Conservation (phyloP, 2,113 vertebrate genomes). For the Vulpes lagopus region DNA sequence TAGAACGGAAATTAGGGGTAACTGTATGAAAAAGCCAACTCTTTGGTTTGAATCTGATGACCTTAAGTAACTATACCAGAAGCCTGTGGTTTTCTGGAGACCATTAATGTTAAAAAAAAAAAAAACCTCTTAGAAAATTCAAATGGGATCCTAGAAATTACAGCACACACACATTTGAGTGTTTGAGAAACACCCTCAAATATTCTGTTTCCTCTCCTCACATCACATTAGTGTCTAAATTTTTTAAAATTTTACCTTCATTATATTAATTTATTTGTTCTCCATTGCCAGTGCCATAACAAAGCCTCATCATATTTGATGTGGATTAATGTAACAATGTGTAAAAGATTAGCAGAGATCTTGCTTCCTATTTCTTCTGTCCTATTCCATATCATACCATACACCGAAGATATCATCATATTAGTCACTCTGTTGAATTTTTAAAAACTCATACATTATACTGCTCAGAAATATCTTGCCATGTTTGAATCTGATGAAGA, state of each 20-base stretch:
- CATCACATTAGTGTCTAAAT: slow-evolving; percentile 26
- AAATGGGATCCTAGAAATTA: background rate
- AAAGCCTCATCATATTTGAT: background rate
- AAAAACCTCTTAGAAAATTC: background rate
- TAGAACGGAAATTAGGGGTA: slow-evolving; percentile 25
- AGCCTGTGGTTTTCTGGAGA: background rate
- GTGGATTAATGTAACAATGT: background rate
- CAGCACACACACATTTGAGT: background rate
- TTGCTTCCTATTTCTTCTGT: background rate
- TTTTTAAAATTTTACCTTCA: background rate
- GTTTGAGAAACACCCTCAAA: background rate
- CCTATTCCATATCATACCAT: background rate
- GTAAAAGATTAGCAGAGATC: background rate
- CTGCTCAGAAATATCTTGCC: background rate
- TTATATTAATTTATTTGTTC: slow-evolving; percentile 5
- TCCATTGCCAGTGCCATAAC: background rate
- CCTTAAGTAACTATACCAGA: background rate
- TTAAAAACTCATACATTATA: background rate
- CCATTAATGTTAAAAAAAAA: background rate
- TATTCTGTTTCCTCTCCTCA: background rate
- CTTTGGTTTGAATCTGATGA: background rate
- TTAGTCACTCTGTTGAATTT: background rate
- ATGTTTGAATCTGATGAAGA: background rate
- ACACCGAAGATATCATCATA: background rate
- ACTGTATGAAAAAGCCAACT: background rate